Percentiles rank a stretch among this genome's conserved stretches.
These are phyloP conservation scores for Heterotilapia buettikoferi DNA, from an alignment of 2,113 vertebrate genomes.

Conservation along the genomic window DNA sequence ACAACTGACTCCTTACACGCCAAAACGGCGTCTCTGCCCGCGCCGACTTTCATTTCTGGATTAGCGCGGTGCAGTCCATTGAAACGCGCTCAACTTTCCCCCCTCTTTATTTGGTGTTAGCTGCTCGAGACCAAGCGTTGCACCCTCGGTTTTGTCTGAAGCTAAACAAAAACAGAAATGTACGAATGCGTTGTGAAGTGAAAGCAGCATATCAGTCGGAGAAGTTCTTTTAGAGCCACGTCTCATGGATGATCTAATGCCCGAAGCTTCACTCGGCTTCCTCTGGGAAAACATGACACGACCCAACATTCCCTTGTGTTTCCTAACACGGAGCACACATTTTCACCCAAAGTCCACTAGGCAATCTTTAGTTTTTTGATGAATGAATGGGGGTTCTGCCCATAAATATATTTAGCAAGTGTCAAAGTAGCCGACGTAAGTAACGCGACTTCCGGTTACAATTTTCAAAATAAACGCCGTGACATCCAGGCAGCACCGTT, in stretches of 20 bases:
- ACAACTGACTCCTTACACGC: neutral
- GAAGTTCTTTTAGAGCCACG: constrained; percentile 50
- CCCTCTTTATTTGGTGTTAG: neutral
- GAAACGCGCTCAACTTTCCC: constrained; percentile 47
- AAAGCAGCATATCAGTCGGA: neutral
- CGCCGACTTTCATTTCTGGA: constrained; percentile 15
- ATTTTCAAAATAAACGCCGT: constrained; percentile 37
- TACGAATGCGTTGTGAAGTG: neutral
- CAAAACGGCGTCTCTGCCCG: neutral
- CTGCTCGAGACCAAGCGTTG: neutral
- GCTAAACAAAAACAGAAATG: neutral
- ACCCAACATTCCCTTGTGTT: neutral
- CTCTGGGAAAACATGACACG: neutral
- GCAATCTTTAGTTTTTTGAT: neutral
- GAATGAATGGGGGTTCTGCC: constrained; percentile 38
- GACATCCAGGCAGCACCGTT: too few relatives aligned
- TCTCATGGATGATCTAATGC: constrained; percentile 31
- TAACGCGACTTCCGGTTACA: neutral
- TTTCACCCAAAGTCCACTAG: neutral
- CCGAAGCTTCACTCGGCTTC: constrained; percentile 1
- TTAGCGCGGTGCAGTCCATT: neutral
- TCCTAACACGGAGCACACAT: neutral
- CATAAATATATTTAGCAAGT: neutral
- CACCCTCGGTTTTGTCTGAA: neutral
- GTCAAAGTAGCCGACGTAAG: neutral